phyloP scores from a whole-genome alignment of 2,113 vertebrate species.

The Crotalus viridis region DNA sequence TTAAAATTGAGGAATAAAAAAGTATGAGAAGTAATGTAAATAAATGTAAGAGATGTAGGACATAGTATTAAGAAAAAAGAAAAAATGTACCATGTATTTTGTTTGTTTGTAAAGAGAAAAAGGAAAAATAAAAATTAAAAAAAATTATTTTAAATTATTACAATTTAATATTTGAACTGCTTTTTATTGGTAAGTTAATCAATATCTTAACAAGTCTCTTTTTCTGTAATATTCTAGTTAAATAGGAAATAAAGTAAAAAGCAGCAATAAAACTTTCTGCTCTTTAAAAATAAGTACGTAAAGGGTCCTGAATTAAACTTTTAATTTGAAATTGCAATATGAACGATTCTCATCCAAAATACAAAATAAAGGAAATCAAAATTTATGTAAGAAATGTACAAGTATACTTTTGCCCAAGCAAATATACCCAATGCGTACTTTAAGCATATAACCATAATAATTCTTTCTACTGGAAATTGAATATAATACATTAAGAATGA shows the following conservation, averaged over 20 bases:
- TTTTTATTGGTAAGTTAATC: neutral
- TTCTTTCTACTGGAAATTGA: neutral
- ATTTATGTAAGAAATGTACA: neutral
- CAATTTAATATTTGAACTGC: constrained; percentile 24
- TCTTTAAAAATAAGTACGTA: constrained; percentile 18
- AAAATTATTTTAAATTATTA: neutral
- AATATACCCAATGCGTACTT: neutral
- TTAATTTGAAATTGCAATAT: neutral
- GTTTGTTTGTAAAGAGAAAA: too few species aligned
- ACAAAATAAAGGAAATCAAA: neutral
- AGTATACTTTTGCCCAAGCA: neutral
- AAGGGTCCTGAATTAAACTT: neutral
- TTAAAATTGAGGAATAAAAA: too few species aligned
- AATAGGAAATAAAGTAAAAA: neutral
- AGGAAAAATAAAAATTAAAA: too few species aligned
- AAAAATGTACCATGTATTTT: too few species aligned
- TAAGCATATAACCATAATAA: neutral
- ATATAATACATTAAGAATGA: constrained; percentile 20
- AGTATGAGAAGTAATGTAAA: too few species aligned
- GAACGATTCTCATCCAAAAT: constrained; percentile 15
- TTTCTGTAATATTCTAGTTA: neutral
- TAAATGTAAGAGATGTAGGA: too few species aligned
- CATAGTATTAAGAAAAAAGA: too few species aligned
- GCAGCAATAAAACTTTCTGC: neutral
- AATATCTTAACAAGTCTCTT: neutral